Evolutionary conservation across 1,140 invertebrate species (phyloP), one percentile per base, ranked within the genome.

Genomic region (Tetranychus urticae): DNA sequence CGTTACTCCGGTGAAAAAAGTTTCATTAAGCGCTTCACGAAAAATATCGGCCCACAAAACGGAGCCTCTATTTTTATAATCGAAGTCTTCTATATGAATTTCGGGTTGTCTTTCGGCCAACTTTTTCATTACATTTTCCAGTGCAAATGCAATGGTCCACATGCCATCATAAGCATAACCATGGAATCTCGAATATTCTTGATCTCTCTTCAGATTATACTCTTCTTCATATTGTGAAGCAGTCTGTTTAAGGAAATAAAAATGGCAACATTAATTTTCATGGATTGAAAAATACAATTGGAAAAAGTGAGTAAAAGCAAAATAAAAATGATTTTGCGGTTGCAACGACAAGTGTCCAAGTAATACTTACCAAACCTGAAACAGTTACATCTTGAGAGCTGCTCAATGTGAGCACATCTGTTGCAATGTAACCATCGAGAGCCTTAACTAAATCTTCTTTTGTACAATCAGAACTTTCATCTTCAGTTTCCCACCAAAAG

Each of bases 121-220:
- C 62, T 78, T 74, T 65, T 84, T 80, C 0, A 85, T 82, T 45
- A 90, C 87, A 64, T 84, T 82, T 66, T 92, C 84, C 61, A 92
- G 87, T 14, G 88, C 87, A 61, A 90, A 71, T 0, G 90, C 90
- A 60, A 93, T 88, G 1, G 90, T 87, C 92, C 92, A 97, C 61
- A 97, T 87, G 4, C 86, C 89, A 72, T 97, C 92, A 73, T 96
- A 96, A 13, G 91, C 91, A 71, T 96, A 97, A 1, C 90, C 92
- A 70, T 97, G 90, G 71, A 92, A 96, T 56, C 88, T 79, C 14
- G 88, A 93, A 71, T 90, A 94, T 68, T 90, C 85, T 0, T 72
- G 68, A 5, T 84, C 82, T 58, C 87, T 77, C 63, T 81, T 72
- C 7, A 80, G 77, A 65, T 93, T 80, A 71, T 96, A 94, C 70